A percentile compares a stretch with the other conserved stretches of the same genome.
Evolutionary conservation across 30 jellyfish, hydroid and myxozoan species (phyloP).

Genomic region (Aurelia sp.): DNA sequence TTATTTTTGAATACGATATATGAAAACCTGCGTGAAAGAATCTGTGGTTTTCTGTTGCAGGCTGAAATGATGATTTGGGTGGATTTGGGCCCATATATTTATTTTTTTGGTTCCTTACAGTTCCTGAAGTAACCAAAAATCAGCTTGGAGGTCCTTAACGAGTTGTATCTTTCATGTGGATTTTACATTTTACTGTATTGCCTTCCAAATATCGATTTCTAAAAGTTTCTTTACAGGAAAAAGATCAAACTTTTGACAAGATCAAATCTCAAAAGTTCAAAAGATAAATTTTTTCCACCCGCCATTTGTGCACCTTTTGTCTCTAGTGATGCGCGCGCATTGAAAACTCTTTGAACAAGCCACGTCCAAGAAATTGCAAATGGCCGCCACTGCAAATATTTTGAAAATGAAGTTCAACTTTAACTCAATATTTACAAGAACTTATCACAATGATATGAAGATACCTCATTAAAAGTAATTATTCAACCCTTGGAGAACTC

Average conservation of each 20-base stretch:
- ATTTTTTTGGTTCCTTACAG: no score
- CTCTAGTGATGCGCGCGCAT: constrained; percentile 58
- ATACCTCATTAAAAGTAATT: not conserved
- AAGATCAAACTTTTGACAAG: constrained; percentile 15
- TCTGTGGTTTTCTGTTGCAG: no score
- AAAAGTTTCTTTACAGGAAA: not conserved
- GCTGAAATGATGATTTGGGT: no score
- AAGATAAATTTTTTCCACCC: constrained; percentile 18
- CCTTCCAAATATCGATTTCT: no score
- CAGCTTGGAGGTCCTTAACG: no score
- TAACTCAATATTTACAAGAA: not conserved
- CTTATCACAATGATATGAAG: not conserved
- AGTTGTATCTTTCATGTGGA: no score
- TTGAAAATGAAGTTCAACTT: not conserved
- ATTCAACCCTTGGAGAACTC: constrained; percentile 12
- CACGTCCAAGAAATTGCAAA: constrained; percentile 64
- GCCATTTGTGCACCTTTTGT: constrained; percentile 12
- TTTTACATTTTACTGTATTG: no score
- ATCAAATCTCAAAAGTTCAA: constrained; percentile 56
- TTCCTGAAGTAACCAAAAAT: no score
- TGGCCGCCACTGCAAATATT: constrained; percentile 67
- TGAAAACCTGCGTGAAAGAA: no score
- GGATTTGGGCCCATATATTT: no score
- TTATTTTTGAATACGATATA: no score
- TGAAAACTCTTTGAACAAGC: constrained; percentile 25